These are phyloP conservation scores for Psammodynastes pulverulentus DNA, from an alignment of 2,113 vertebrate genomes.

Conservation along the genomic window DNA sequence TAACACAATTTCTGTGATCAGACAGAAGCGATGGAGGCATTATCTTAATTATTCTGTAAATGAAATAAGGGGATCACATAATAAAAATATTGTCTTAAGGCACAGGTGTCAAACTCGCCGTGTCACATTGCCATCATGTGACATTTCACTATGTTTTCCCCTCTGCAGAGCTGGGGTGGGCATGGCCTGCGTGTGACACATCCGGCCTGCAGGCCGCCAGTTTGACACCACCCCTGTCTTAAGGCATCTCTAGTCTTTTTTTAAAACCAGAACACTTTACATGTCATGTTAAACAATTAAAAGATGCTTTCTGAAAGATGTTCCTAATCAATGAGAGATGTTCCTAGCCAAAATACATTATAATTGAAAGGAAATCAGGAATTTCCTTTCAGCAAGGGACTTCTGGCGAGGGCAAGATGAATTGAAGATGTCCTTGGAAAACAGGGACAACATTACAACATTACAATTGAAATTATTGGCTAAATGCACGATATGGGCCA, in stretches of 20 bases:
- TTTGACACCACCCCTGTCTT: not conserved
- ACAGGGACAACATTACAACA: not conserved
- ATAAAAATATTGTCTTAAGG: no score
- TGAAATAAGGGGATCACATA: not conserved
- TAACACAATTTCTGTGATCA: not conserved
- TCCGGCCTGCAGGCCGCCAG: no score
- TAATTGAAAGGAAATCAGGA: not conserved
- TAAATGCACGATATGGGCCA: not conserved
- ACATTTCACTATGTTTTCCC: no score
- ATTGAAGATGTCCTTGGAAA: not conserved
- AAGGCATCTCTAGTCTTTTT: not conserved
- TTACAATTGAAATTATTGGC: not conserved
- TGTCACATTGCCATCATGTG: no score
- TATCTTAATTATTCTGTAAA: not conserved
- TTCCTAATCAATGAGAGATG: not conserved
- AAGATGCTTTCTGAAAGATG: not conserved
- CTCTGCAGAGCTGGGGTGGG: no score
- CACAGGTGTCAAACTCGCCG: no score
- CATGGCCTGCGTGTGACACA: no score
- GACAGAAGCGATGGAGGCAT: not conserved
- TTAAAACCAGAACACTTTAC: not conserved
- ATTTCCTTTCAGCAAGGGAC: not conserved
- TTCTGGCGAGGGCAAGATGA: not conserved
- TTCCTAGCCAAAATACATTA: not conserved
- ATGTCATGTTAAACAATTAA: not conserved